These are phyloP conservation scores for Etheostoma nigrum DNA, from an alignment of 2,797 vertebrate genomes.

Conservation along the genomic window DNA sequence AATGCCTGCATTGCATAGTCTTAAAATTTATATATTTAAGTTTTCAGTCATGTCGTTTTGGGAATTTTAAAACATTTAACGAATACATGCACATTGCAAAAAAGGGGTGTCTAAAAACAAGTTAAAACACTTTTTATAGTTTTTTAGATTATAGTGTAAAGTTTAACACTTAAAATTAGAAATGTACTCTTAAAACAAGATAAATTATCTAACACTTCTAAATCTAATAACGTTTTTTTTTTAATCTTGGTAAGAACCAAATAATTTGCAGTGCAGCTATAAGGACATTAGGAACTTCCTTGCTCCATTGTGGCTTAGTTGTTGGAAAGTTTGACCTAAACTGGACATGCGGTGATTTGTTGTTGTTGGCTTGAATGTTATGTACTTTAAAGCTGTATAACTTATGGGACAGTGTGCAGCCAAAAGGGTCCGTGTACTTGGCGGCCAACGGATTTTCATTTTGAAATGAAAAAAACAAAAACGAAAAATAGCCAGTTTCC, in stretches of 20 bases:
- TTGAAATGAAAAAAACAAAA: too few species aligned
- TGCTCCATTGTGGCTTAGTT: not conserved
- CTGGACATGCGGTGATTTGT: not conserved
- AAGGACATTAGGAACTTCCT: not conserved
- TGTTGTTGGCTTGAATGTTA: conserved; percentile 4
- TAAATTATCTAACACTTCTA: too few species aligned
- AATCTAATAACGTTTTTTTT: too few species aligned
- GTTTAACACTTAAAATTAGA: too few species aligned
- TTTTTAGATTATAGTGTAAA: too few species aligned
- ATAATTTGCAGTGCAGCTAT: not conserved
- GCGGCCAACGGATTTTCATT: too few species aligned
- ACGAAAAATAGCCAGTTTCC: too few species aligned
- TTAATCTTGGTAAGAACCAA: too few species aligned
- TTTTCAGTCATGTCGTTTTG: conserved; percentile 10
- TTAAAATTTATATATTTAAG: not conserved
- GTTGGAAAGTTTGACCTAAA: not conserved
- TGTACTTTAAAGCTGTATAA: not conserved
- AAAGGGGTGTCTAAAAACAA: too few species aligned
- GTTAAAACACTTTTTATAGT: too few species aligned
- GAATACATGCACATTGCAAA: too few species aligned
- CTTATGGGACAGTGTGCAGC: conserved; percentile 4
- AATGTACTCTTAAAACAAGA: too few species aligned
- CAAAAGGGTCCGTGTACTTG: not conserved
- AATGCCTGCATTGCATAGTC: not conserved
- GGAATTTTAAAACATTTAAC: not conserved